These are phyloP conservation scores for Australoheros scitulus DNA, from an alignment of 2,113 vertebrate genomes.

Conservation along the genomic window DNA sequence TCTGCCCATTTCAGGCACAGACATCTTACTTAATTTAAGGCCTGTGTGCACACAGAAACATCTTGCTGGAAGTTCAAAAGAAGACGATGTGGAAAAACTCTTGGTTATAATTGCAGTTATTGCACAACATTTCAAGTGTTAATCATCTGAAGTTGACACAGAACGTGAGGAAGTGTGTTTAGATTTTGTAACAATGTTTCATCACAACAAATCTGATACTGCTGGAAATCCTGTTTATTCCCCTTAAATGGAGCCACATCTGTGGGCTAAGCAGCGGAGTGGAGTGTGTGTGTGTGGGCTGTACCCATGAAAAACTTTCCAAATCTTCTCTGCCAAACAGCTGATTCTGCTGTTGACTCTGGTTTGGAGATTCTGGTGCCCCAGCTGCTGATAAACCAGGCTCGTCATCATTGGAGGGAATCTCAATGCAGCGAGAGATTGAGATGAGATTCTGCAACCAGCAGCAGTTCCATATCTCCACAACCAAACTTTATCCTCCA, in stretches of 20 bases:
- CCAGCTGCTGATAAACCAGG: neutral
- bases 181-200: neutral
- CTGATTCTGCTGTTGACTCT: neutral
- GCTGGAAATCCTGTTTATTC: neutral
- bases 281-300: neutral
- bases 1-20: no score
- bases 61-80: no score
- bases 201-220: neutral
- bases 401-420: neutral
- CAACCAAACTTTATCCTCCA: neutral
- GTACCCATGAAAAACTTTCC: neutral
- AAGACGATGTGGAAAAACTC: no score
- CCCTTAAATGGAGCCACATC: neutral
- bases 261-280: neutral
- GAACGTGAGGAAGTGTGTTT: no score
- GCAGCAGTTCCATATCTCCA: neutral
- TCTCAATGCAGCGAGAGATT: neutral
- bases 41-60: no score
- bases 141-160: neutral
- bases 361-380: neutral
- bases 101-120: neutral
- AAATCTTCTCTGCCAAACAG: neutral
- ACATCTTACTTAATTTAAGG: no score
- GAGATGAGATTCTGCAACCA: neutral
- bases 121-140: accelerated